A percentile compares a stretch with the other conserved stretches of the same genome.
Conservation (phyloP, 2,888 invertebrate species). For the Noctua janthe region DNA sequence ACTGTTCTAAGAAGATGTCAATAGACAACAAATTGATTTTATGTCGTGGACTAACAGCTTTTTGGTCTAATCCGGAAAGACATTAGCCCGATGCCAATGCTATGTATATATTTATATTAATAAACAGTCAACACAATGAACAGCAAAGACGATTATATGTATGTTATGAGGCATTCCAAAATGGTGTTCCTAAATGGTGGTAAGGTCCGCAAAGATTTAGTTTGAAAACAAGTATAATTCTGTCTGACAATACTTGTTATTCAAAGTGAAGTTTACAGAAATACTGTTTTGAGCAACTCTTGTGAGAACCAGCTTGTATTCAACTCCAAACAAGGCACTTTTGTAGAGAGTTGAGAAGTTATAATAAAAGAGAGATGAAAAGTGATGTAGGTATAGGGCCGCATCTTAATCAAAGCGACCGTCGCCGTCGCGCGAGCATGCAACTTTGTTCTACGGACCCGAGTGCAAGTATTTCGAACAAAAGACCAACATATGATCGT, state of each 20-base stretch:
- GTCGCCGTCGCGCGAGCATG: neutral
- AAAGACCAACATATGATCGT: neutral
- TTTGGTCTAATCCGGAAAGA: neutral
- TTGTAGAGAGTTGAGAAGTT: neutral
- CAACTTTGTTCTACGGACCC: neutral
- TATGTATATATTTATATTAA: neutral
- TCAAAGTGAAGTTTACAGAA: constrained; percentile 1
- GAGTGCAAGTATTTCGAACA: neutral
- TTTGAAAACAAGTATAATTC: neutral
- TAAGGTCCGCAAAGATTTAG: neutral
- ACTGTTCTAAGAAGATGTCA: neutral
- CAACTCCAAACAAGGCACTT: constrained; percentile 1
- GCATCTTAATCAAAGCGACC: neutral
- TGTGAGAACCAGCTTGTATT: neutral
- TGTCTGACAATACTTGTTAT: neutral
- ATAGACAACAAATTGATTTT: constrained; percentile 1
- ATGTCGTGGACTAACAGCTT: constrained; percentile 9
- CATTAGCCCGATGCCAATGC: neutral
- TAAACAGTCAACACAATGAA: neutral
- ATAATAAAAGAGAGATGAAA: constrained; percentile 4
- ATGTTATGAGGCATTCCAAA: neutral
- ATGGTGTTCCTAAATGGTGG: neutral
- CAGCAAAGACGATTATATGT: neutral
- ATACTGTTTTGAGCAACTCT: neutral
- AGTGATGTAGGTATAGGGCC: neutral